Evolutionary conservation across 2,888 invertebrate species (phyloP), one percentile per base, ranked within the genome.

Genomic region (Xylota sylvarum): DNA sequence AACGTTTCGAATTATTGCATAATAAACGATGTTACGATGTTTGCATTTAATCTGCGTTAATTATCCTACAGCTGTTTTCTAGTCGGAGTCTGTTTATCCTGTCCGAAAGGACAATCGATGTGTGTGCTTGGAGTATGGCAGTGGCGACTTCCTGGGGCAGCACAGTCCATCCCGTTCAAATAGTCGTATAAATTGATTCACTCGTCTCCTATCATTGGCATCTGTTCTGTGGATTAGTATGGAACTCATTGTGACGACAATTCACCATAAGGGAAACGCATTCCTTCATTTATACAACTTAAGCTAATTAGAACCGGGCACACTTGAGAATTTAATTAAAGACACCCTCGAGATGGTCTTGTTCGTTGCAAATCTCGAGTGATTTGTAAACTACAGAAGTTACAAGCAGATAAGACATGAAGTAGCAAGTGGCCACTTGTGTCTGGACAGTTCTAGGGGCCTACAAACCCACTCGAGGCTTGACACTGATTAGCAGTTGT

Each of bases 21-120:
- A 82, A 86, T 86, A 86, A 86, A 86, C 82, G 86, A 73, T 58
- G 86, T 86, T 86, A 86, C 86, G 82, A 86, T 86, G 86, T 86
- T 86, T 86, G 86, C 86, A 72, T 86, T 86, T 86, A 86, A 86
- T 86, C 86, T 78, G 67, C 73, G 32, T 78, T 86, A 82, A 86
- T 82, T 86, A 69, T 78, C 62, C 77, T 86, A 77, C 82, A 86
- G 82, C 82, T 82, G 82, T 40, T 78, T 62, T 65, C 72, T 69
- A 62, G 82, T 32, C 43, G 50, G 30, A 50, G 64, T 76, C 52
- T 72, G 76, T 72, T 76, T 70, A 58, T 50, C 35, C 64, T 35
- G 40, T 55, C 30, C 43, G 48, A 76, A 70, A 58, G 58, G 74
- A 72, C 76, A 72, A 72, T 62, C 50, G 27, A 48, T 52, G 32